Conservation (phyloP, 2,797 vertebrate species). For the Microtus obscurus region DNA sequence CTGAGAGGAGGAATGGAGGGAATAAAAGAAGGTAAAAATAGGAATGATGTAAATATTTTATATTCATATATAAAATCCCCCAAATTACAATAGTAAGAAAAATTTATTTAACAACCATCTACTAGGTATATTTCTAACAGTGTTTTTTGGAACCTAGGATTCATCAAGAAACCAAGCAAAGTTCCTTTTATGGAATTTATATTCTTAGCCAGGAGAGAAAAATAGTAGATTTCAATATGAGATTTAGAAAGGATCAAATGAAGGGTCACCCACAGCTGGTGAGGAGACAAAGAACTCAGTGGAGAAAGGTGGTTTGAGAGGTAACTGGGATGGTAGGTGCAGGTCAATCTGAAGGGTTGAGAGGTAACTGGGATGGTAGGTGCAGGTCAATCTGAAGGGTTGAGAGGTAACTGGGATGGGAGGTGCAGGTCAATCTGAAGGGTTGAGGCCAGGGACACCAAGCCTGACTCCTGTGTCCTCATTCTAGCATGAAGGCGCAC, state of each 20-base stretch:
- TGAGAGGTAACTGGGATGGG: too few species aligned
- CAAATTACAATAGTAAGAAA: background rate
- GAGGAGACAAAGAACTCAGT: background rate
- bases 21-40: background rate
- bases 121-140: background rate
- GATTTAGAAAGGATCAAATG: conserved; percentile 42
- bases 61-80: background rate
- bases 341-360: background rate
- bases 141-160: background rate
- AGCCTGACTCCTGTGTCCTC: background rate
- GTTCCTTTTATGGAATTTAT: background rate
- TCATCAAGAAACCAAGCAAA: conserved; percentile 8
- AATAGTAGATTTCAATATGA: background rate
- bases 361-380: too few species aligned
- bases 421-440: background rate
- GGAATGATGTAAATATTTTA: background rate
- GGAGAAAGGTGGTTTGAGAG: background rate
- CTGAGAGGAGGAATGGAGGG: background rate
- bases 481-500: background rate
- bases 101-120: background rate
- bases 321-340: background rate
- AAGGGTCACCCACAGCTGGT: background rate
- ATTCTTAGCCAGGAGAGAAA: background rate
- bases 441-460: background rate
- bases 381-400: too few species aligned